A percentile compares a stretch with the other conserved stretches of the same genome.
phyloP scores from a whole-genome alignment of 1,140 invertebrate genomes.

The Drosophila persimilis region DNA sequence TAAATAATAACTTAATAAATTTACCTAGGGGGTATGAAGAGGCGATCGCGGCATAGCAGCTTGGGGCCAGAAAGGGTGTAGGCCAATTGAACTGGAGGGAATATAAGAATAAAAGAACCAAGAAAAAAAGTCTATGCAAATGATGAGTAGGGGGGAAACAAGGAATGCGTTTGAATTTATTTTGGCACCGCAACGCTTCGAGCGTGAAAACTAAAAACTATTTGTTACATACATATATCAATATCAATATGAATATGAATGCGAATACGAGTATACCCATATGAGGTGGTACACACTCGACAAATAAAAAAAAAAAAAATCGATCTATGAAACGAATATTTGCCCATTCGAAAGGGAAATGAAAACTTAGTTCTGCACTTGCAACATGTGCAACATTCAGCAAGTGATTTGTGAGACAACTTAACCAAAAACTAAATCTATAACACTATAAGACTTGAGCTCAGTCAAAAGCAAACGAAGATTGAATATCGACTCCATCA shows the following conservation, averaged over 20 bases:
- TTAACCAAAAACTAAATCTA: constrained; percentile 24
- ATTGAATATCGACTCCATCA: constrained; percentile 40
- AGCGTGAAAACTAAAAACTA: constrained; percentile 63
- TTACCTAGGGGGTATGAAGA: too few relatives aligned
- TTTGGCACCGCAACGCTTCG: constrained; percentile 77
- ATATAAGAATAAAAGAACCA: too few relatives aligned
- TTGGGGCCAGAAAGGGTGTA: too few relatives aligned
- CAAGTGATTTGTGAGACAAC: constrained; percentile 31
- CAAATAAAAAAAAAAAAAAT: constrained; percentile 26
- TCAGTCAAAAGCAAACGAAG: constrained; percentile 74
- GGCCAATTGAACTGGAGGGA: too few relatives aligned
- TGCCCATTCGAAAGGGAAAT: constrained; percentile 3
- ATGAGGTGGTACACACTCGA: too few relatives aligned
- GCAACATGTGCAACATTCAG: constrained; percentile 29
- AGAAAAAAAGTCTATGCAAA: too few relatives aligned
- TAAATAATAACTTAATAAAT: too few relatives aligned
- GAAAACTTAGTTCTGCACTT: too few relatives aligned
- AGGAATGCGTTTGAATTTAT: constrained; percentile 49
- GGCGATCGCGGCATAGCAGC: too few relatives aligned
- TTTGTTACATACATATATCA: constrained; percentile 43
- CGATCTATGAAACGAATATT: constrained; percentile 13
- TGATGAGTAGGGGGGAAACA: too few relatives aligned
- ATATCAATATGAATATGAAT: constrained; percentile 28
- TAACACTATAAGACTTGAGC: constrained; percentile 72
- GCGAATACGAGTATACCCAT: too few relatives aligned